Conservation (phyloP, 2,888 invertebrate species). For the Pandemis corylana region DNA sequence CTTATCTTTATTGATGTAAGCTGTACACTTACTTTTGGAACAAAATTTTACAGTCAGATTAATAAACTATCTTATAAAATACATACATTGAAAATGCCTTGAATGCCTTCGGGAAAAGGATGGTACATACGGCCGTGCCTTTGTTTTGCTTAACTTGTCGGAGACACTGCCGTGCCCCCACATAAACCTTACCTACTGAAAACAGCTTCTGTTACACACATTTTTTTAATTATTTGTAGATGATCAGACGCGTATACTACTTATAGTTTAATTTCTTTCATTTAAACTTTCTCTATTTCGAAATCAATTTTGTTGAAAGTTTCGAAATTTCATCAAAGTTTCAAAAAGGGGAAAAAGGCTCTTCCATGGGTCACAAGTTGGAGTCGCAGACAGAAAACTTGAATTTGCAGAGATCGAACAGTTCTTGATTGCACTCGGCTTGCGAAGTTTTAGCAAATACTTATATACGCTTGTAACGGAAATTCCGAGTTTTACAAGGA, state of each 20-base stretch:
- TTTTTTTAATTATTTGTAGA: not conserved
- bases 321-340: slow-evolving; percentile 74
- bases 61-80: too few relatives aligned
- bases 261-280: slow-evolving; percentile 26
- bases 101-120: too few relatives aligned
- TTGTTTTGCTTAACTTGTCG: too few relatives aligned
- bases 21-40: too few relatives aligned
- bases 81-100: too few relatives aligned
- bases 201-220: too few relatives aligned
- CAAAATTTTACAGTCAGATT: too few relatives aligned
- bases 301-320: slow-evolving; percentile 68
- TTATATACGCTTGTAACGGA: slow-evolving; percentile 51
- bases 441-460: slow-evolving; percentile 68
- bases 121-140: too few relatives aligned
- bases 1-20: not conserved
- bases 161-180: too few relatives aligned
- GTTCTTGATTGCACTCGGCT: slow-evolving; percentile 74
- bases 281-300: slow-evolving; percentile 50
- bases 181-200: not conserved
- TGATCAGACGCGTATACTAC: not conserved
- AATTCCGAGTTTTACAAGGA: slow-evolving; percentile 47
- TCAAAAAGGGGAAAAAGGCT: slow-evolving; percentile 64
- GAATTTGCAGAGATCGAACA: slow-evolving; percentile 66
- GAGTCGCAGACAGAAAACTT: slow-evolving; percentile 65
- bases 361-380: slow-evolving; percentile 67